Evolutionary conservation across 64 coral and sea anemone species (phyloP).

Genomic region (Acropora yongei): DNA sequence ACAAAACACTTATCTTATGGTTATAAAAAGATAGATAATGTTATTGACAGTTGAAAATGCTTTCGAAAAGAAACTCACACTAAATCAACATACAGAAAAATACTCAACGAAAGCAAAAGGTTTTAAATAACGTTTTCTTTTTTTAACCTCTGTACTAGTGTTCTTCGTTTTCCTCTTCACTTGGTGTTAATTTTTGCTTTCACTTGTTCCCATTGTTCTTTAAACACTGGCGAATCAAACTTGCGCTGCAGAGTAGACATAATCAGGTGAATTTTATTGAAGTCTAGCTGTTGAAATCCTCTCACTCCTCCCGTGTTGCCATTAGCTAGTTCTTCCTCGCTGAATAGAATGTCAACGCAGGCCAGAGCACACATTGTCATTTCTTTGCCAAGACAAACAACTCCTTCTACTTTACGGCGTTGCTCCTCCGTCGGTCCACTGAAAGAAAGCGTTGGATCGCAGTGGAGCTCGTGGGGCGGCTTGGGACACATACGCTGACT

Average conservation of each 20-base stretch:
- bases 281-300: constrained; percentile 25
- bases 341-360: not conserved
- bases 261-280: not conserved
- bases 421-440: not conserved
- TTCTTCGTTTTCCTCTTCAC: not conserved
- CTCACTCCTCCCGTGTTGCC: not conserved
- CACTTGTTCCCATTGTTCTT: constrained; percentile 13
- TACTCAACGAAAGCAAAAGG: not conserved
- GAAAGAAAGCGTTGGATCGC: not conserved
- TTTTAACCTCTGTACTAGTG: constrained; percentile 15
- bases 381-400: not conserved
- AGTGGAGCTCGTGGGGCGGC: not conserved
- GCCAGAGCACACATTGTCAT: not conserved
- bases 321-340: not conserved
- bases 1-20: constrained; percentile 10
- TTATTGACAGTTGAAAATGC: not conserved
- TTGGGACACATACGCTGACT: not conserved
- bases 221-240: not conserved
- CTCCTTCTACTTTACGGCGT: not conserved
- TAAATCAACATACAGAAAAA: not conserved
- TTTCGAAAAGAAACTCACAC: not conserved
- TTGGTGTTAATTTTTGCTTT: constrained; percentile 8
- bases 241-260: not conserved
- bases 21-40: constrained; percentile 6
- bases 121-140: not conserved